A percentile compares a stretch with the other conserved stretches of the same genome.
Evolutionary conservation across 2,888 invertebrate species (phyloP).

Genomic region (Argyra leucocephala): DNA sequence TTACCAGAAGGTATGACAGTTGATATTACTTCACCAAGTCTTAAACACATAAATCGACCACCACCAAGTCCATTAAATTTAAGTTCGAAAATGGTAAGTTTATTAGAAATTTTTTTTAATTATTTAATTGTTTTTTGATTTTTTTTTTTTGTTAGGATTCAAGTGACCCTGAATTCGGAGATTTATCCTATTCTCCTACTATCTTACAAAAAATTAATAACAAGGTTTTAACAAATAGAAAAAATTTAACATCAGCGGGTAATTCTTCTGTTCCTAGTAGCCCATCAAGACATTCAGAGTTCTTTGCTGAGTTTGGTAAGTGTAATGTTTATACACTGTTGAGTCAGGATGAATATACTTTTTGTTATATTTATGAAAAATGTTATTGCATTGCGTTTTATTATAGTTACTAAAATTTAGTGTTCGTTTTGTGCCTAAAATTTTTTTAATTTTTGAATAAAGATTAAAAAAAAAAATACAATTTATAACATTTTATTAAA

Average conservation of each 20-base stretch:
- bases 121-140: neutral
- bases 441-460: too few species aligned
- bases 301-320: conserved; percentile 57
- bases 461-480: too few species aligned
- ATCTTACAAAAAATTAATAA: conserved; percentile 43
- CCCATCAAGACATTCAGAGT: conserved; percentile 56
- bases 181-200: conserved; percentile 39
- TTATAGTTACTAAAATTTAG: too few species aligned
- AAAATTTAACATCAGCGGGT: conserved; percentile 41
- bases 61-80: conserved; percentile 41
- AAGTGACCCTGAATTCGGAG: conserved; percentile 39
- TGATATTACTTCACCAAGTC: conserved; percentile 30
- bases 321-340: too few species aligned
- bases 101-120: neutral
- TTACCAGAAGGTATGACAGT: conserved; percentile 40
- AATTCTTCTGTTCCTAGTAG: conserved; percentile 58
- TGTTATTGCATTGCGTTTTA: too few species aligned
- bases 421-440: too few species aligned
- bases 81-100: conserved; percentile 32
- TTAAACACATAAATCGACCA: conserved; percentile 25
- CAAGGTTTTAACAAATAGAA: conserved; percentile 33
- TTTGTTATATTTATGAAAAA: too few species aligned
- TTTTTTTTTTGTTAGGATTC: conserved; percentile 30
- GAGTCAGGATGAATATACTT: too few species aligned
- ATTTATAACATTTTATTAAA: too few species aligned